These are phyloP conservation scores for Habroteleia sp. DNA, from an alignment of 2,888 invertebrate species.

Conservation along the genomic window DNA sequence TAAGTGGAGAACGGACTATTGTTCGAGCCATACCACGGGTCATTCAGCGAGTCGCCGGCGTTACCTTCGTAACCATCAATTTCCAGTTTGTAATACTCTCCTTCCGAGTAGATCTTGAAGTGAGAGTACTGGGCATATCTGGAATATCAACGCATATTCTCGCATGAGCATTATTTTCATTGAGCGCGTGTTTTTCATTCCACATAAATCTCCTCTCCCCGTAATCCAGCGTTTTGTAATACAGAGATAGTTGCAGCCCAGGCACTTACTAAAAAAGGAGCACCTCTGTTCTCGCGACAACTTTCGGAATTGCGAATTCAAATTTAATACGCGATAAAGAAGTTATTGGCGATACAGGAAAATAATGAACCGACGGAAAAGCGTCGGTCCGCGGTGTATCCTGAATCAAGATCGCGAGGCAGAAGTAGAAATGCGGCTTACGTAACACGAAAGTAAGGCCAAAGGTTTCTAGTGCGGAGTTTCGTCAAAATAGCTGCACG, in stretches of 20 bases:
- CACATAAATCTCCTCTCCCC: slow-evolving; percentile 38
- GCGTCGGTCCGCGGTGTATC: slow-evolving; percentile 20
- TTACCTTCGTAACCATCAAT: slow-evolving; percentile 96
- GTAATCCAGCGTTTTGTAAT: slow-evolving; percentile 28
- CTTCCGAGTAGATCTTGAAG: slow-evolving; percentile 95
- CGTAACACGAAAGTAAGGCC: slow-evolving; percentile 64
- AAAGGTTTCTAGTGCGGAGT: slow-evolving; percentile 62
- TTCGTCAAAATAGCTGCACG: slow-evolving; percentile 29
- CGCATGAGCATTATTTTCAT: slow-evolving; percentile 56
- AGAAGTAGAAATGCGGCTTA: slow-evolving; percentile 53
- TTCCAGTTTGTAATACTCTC: slow-evolving; percentile 94
- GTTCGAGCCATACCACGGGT: slow-evolving; percentile 96
- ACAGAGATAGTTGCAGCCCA: slow-evolving; percentile 37
- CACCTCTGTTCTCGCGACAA: slow-evolving; percentile 39
- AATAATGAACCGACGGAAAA: slow-evolving; percentile 48
- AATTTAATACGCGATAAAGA: slow-evolving; percentile 57
- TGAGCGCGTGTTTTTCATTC: slow-evolving; percentile 24
- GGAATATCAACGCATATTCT: slow-evolving; percentile 66
- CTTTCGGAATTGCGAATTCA: slow-evolving; percentile 61
- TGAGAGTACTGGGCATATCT: slow-evolving; percentile 95
- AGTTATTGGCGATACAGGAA: slow-evolving; percentile 40
- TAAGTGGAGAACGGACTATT: slow-evolving; percentile 96
- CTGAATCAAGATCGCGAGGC: slow-evolving; percentile 48
- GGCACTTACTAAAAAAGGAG: slow-evolving; percentile 40
- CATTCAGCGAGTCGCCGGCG: slow-evolving; percentile 94